Base-by-base conservation (phyloP, 2,113 vertebrate species). In the Rhineura floridana region DNA sequence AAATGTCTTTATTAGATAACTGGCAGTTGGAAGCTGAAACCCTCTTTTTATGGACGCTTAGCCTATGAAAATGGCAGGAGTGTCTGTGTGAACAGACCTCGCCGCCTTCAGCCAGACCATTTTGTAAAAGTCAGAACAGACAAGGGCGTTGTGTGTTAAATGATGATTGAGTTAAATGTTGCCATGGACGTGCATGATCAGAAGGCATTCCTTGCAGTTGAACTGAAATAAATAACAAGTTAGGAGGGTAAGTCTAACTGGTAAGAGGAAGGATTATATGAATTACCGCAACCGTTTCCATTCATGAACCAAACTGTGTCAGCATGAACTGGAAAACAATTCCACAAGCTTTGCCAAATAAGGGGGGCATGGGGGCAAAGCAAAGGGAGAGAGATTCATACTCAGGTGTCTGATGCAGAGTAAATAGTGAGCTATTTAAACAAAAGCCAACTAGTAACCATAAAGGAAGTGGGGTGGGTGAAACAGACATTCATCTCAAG, bases 1-100 rank as follows among this genome's bases (percentile, higher is more conserved):
- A 94, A 95, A 91, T 87, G 70, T 89, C 92, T 93, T 94, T 94
- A 89, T 94, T 92, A 94, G 93, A 95, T 93, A 94, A 93, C 87
- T 91, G 75, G 90, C 89, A 77, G 83, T 86, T 88, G 87, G 88
- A 90, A 67, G 80, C 84, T 73, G 70, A 88, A 92, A 44, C 81
- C 75, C 80, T 75, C 77, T 83, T 87, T 86, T 75, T 75, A 36
- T 86, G 86, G 85, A 87, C 62, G 39, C 87, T 84, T 46, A 84
- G 63, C 84, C 78, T 69, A 7, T 77, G 83, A 73, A 86, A 88
- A 33, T 78, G 83, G 67, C 83, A 90, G 59, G 83, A 81, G 50
- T 3, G 15, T n/a, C n/a, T 19, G 36, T 84, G 76, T 79, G 83
- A 91, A 87, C 85, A 81, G 67, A 65, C 65, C 44, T 55, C 0